Evolutionary conservation across 2,113 vertebrate genomes (phyloP), one percentile per base, ranked within the genome.

Genomic region (Phocoena sinus): DNA sequence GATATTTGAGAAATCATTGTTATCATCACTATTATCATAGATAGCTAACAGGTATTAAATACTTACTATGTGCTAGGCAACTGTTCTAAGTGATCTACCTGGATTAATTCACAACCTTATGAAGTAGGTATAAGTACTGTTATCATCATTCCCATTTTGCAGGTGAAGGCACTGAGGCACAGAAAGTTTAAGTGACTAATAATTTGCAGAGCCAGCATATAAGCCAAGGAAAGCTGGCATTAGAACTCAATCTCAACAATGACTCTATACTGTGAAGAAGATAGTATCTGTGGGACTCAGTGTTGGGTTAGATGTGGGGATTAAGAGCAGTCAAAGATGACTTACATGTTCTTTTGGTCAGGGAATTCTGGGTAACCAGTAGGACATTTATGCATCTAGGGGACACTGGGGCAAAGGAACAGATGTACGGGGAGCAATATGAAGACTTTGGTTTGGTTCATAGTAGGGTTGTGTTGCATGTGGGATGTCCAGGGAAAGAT

Each of bases 41-140:
- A 47, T 26, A 90, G 28, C 36, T 58, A 86, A 82, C 53, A 88
- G 26, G 8, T 60, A 88, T 5, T 74, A 91, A 80, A 6, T 86
- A 56, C 15, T 87, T 91, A 70, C n/a, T 90, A 28, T 87, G 62
- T 90, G 60, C 33, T 65, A 93, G 20, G 9, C 8, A 93, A 71
- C 85, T 63, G 26, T 38, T 92, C 28, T 81, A 92, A 70, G 31
- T 95, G 70, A 10, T 93, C 77, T 93, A 65, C 13, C 10, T 90
- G 28, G 11, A 86, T 95, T 93, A 82, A 92, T 95, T 89, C 41
- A 68, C 36, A 94, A 74, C 28, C 38, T 93, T 71, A 82, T 82
- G 20, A 56, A 65, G 15, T 85, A 60, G 36, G 15, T 56, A 63
- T 76, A 70, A 44, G 50, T 95, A 77, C 53, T 56, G 44, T 33